Conservation (phyloP, 1,140 invertebrate species). For the Drosophila prosaltans region DNA sequence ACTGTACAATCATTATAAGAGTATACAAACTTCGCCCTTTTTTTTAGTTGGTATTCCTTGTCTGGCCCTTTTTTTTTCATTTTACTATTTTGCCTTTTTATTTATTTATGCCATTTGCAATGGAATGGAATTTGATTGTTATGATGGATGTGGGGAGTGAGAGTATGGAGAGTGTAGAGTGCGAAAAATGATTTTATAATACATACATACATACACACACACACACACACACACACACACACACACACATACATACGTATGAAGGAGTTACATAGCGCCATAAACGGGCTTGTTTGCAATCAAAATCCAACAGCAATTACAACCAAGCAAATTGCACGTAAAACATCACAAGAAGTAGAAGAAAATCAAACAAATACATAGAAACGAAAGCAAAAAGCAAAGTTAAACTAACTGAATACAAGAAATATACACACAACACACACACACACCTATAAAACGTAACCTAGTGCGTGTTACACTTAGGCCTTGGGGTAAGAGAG, state of each 20-base stretch:
- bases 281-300: constrained; percentile 58
- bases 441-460: not conserved
- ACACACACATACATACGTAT: constrained; percentile 8
- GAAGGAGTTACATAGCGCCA: constrained; percentile 40
- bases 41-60: not conserved
- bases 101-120: constrained; percentile 38
- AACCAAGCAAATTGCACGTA: constrained; percentile 52
- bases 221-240: too few species aligned
- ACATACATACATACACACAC: constrained; percentile 14
- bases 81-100: constrained; percentile 19
- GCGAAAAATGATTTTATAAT: constrained; percentile 66
- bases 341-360: constrained; percentile 23
- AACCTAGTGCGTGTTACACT: constrained; percentile 34
- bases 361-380: constrained; percentile 19
- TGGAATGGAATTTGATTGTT: constrained; percentile 16
- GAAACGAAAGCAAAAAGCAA: not conserved
- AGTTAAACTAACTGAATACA: constrained; percentile 5
- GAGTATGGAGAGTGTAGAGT: constrained; percentile 26
- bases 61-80: too few species aligned
- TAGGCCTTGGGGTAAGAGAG: not conserved
- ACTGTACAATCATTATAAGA: not conserved
- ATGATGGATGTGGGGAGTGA: not conserved
- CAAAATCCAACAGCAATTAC: constrained; percentile 58
- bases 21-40: not conserved
- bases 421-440: constrained; percentile 1